Evolutionary conservation across 35 echinoderm and acorn worm genomes (phyloP).

Genomic region (Eucidaris tribuloides): DNA sequence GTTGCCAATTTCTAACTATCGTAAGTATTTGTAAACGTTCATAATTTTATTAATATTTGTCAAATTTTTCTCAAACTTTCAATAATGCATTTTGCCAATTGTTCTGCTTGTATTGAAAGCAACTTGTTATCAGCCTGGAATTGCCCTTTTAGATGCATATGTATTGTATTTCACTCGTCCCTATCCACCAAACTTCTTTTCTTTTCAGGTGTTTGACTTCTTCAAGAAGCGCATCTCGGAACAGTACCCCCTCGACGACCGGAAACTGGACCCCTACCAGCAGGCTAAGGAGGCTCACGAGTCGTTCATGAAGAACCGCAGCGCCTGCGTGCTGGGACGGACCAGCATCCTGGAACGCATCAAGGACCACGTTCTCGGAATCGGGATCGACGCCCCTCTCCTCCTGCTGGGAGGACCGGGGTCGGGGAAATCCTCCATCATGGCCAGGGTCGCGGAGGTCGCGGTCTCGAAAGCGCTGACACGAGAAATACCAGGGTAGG

Average conservation of each 20-base stretch:
- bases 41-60: too few relatives aligned
- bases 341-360: constrained; percentile 77
- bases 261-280: constrained; percentile 70
- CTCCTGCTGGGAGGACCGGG: constrained; percentile 70
- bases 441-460: constrained; percentile 77
- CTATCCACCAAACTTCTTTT: too few relatives aligned
- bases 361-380: constrained; percentile 56
- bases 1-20: too few relatives aligned
- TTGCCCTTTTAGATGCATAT: too few relatives aligned
- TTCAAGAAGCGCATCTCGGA: constrained; percentile 77
- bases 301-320: constrained; percentile 95
- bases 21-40: too few relatives aligned
- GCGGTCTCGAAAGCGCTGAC: constrained; percentile 34
- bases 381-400: constrained; percentile 22
- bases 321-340: constrained; percentile 74
- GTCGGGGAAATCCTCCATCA: constrained; percentile 78
- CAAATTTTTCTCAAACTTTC: too few relatives aligned
- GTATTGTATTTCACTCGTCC: too few relatives aligned
- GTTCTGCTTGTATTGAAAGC: too few relatives aligned
- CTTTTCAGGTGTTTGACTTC: constrained; percentile 61
- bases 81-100: too few relatives aligned
- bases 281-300: constrained; percentile 87
- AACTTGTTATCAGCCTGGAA: too few relatives aligned
- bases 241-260: constrained; percentile 78
- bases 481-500: constrained; percentile 76